phyloP scores from a whole-genome alignment of 2,888 invertebrate species.

The Alentia gelatinosa region DNA sequence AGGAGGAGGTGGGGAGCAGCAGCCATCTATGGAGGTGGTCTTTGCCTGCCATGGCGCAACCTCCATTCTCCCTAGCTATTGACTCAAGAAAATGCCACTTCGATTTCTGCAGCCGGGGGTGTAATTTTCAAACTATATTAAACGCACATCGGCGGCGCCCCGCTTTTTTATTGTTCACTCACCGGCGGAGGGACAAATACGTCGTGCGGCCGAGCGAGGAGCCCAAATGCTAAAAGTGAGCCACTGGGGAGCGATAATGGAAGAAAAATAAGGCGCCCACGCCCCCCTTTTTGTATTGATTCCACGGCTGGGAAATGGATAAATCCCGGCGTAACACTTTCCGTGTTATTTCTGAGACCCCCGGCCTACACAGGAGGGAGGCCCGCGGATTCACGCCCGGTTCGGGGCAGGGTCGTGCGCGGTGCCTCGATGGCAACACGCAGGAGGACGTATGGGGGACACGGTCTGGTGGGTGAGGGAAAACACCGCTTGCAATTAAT shows the following conservation, averaged over 20 bases:
- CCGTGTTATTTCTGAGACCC: not conserved
- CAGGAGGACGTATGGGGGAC: too few species aligned
- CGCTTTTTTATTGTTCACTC: not conserved
- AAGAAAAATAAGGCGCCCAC: not conserved
- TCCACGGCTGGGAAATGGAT: not conserved
- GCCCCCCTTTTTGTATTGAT: conserved; percentile 24
- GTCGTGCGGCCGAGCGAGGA: not conserved
- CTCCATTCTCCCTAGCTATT: not conserved
- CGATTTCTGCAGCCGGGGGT: conserved; percentile 27
- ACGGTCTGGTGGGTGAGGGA: too few species aligned
- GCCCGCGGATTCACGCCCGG: not conserved
- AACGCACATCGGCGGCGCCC: not conserved
- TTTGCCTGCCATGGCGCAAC: too few species aligned
- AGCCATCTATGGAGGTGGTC: too few species aligned
- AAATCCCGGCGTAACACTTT: not conserved
- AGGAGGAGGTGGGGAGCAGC: too few species aligned
- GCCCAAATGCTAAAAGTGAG: conserved; percentile 37
- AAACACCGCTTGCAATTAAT: too few species aligned
- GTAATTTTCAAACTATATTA: conserved; percentile 52
- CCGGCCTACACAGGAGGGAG: not conserved
- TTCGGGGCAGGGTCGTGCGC: too few species aligned
- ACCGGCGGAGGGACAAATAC: not conserved
- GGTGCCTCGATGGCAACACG: too few species aligned
- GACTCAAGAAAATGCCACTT: conserved; percentile 53
- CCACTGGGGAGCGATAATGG: not conserved